A percentile compares a stretch with the other conserved stretches of the same genome.
These are phyloP conservation scores for Marronus borbonicus DNA, from an alignment of 2,888 invertebrate genomes.

Conservation along the genomic window DNA sequence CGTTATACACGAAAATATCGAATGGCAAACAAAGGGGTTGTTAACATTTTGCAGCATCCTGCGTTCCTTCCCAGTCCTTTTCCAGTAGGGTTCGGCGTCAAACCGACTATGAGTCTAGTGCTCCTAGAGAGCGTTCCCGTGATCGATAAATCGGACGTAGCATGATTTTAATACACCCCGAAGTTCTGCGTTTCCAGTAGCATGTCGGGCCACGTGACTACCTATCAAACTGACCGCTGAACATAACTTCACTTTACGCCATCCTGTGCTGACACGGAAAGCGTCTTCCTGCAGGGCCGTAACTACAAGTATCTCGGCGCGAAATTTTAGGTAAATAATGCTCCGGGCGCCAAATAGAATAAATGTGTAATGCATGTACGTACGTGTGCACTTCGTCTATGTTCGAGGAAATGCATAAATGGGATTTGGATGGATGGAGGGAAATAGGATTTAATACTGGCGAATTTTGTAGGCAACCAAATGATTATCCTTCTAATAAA, in stretches of 20 bases:
- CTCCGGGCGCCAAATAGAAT: neutral
- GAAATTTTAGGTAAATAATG: constrained; percentile 21
- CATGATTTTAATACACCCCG: constrained; percentile 46
- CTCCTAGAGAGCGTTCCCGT: neutral
- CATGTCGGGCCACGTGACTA: constrained; percentile 54
- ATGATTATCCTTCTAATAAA: too few relatives aligned
- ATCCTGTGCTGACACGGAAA: constrained; percentile 62
- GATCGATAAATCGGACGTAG: constrained; percentile 43
- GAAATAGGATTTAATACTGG: neutral
- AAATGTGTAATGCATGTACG: constrained; percentile 4
- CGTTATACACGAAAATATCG: neutral
- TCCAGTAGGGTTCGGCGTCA: too few relatives aligned
- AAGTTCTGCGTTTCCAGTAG: constrained; percentile 42
- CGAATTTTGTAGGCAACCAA: too few relatives aligned
- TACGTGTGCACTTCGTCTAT: neutral
- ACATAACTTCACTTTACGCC: constrained; percentile 62
- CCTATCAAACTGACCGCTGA: constrained; percentile 64
- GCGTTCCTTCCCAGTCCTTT: neutral
- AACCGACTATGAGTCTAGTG: neutral
- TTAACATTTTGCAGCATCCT: neutral
- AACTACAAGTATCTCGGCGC: constrained; percentile 43
- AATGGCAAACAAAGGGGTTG: neutral
- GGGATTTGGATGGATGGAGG: neutral
- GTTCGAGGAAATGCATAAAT: constrained; percentile 20
- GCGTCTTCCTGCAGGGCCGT: constrained; percentile 59